Conservation (phyloP, 64 coral and sea anemone genomes). For the Acropora yongei region DNA sequence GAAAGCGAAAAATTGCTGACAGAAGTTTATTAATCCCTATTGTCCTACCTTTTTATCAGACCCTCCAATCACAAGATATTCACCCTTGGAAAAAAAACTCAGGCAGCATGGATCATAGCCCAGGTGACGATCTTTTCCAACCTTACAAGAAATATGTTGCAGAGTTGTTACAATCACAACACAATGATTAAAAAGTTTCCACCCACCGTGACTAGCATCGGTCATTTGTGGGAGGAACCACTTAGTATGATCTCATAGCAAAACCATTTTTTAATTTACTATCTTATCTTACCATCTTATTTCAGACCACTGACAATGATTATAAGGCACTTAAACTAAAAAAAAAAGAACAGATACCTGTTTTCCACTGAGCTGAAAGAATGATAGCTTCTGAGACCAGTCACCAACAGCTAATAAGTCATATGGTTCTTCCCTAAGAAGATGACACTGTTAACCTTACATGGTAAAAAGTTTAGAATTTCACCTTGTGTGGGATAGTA, state of each 20-base stretch:
- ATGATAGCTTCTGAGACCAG: slow-evolving; percentile 91
- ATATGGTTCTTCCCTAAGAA: slow-evolving; percentile 86
- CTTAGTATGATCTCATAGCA: too few relatives aligned
- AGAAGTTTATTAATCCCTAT: not conserved
- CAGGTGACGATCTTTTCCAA: slow-evolving; percentile 97
- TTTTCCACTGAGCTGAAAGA: slow-evolving; percentile 97
- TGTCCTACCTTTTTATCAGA: slow-evolving; percentile 80
- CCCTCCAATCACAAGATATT: slow-evolving; percentile 93
- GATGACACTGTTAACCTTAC: not conserved
- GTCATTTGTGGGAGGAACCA: too few relatives aligned
- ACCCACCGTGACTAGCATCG: too few relatives aligned
- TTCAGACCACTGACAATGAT: not conserved
- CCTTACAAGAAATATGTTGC: slow-evolving; percentile 50
- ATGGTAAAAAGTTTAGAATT: not conserved
- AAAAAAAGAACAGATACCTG: slow-evolving; percentile 55
- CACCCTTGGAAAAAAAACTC: slow-evolving; percentile 92
- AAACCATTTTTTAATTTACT: too few relatives aligned
- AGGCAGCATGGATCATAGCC: slow-evolving; percentile 96
- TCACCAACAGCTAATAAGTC: slow-evolving; percentile 94
- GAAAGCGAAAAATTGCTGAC: too few relatives aligned
- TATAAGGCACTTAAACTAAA: not conserved
- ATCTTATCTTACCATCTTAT: too few relatives aligned
- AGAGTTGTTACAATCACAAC: not conserved
- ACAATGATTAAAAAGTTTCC: not conserved
- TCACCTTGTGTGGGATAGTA: too few relatives aligned